A percentile compares a stretch with the other conserved stretches of the same genome.
Evolutionary conservation across 2,888 invertebrate species (phyloP).

Genomic region (Melinaea menophilus): DNA sequence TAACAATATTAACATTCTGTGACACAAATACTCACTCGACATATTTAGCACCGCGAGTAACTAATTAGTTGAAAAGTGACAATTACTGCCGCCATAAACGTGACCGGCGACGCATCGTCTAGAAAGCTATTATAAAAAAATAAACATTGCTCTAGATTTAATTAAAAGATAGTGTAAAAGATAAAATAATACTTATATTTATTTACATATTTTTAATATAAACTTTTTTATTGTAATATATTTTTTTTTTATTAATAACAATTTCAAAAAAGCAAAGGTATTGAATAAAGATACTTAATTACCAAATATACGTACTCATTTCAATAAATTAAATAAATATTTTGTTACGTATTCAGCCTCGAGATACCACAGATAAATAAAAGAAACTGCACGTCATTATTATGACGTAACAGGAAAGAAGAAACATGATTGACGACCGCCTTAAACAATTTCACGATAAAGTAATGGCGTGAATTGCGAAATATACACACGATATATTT

Average conservation of each 20-base stretch:
- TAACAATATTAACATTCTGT: constrained; percentile 1
- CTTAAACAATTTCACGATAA: constrained; percentile 9
- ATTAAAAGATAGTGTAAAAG: too few species aligned
- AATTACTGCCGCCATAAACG: constrained; percentile 11
- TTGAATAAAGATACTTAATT: too few species aligned
- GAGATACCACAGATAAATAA: not conserved
- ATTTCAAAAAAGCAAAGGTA: too few species aligned
- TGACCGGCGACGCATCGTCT: not conserved
- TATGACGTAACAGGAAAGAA: constrained; percentile 8
- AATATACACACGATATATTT: not conserved
- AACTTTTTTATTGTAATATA: too few species aligned
- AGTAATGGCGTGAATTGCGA: constrained; percentile 7
- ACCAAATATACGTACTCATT: too few species aligned
- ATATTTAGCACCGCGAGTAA: constrained; percentile 10
- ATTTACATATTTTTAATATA: too few species aligned
- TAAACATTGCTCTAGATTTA: not conserved
- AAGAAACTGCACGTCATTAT: not conserved
- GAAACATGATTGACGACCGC: constrained; percentile 13
- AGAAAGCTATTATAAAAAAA: not conserved
- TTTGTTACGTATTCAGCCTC: too few species aligned
- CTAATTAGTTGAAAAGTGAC: constrained; percentile 21
- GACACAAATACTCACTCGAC: constrained; percentile 11
- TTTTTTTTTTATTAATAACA: too few species aligned
- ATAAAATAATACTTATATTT: too few species aligned
- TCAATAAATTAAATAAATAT: too few species aligned